A percentile compares a stretch with the other conserved stretches of the same genome.
Evolutionary conservation across 2,797 vertebrate species (phyloP).

Genomic region (Sebastes melanostomus): DNA sequence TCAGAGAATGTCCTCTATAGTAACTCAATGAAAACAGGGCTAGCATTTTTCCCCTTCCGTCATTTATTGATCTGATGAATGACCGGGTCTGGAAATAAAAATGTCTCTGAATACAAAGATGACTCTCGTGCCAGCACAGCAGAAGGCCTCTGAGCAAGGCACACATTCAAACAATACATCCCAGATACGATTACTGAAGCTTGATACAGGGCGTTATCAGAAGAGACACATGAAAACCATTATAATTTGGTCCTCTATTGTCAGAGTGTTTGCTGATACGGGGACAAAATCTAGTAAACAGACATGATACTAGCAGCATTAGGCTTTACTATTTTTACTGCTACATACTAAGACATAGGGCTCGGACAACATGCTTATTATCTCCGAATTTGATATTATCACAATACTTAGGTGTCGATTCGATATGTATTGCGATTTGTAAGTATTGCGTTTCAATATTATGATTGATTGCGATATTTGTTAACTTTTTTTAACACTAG

Average conservation of each 20-base stretch:
- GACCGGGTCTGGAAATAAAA: constrained; percentile 42
- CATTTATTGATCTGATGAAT: constrained; percentile 52
- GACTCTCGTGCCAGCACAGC: constrained; percentile 26
- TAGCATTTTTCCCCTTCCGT: constrained; percentile 26
- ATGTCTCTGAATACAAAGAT: constrained; percentile 23
- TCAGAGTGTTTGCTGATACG: not conserved
- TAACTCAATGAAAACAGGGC: constrained; percentile 47
- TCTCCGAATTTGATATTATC: no score
- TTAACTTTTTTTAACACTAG: no score
- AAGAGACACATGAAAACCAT: constrained; percentile 8
- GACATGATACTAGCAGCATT: not conserved
- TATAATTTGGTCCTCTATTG: not conserved
- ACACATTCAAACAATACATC: constrained; percentile 47
- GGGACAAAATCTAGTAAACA: not conserved
- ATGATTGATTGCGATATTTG: no score
- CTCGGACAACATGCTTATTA: no score
- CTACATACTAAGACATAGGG: not conserved
- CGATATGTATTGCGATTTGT: no score
- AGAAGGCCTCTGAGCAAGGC: constrained; percentile 31
- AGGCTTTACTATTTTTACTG: constrained; percentile 5
- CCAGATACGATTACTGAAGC: constrained; percentile 49
- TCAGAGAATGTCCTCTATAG: constrained; percentile 58
- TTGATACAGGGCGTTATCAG: constrained; percentile 27
- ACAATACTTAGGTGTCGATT: no score
- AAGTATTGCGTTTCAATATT: no score